Base-by-base conservation (phyloP, 2,888 invertebrate genomes). In the Camptogramma bilineatum region DNA sequence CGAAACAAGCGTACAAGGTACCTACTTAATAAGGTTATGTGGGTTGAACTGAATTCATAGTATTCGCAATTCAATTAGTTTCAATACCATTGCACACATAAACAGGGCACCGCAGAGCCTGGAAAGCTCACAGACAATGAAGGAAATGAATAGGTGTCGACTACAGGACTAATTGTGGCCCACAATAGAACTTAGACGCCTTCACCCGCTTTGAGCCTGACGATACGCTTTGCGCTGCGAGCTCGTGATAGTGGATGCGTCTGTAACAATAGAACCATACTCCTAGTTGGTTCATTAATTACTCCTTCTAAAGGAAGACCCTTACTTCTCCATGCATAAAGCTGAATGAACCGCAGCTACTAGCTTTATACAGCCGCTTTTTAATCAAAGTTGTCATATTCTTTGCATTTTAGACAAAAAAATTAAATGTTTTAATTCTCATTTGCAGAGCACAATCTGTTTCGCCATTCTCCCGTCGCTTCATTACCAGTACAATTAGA, bases 71-170 rank as follows among this genome's bases (percentile, higher is more conserved):
- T 57, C 39, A 59, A 50, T 54, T 46, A 34, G 46, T 62, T 54
- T 62, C 42, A 62, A 66, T 58, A 55, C 34, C 50, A 54, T 21
- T 55, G 47, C 64, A 48, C n/a, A 57, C 50, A 61, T 31, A 42
- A n/a, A 50, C 64, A 46, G 17, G 47, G 59, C 50, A 21, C 56
- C 53, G 44, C 52, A 51, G 57, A 57, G 28, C 21, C 28, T 19
- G 34, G 46, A 62, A 65, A 62, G 74, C 78, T 73, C 75, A 79
- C 74, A 84, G 81, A 89, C 89, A 90, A 90, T 85, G 80, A 81
- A 62, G 62, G 73, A 80, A 86, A 88, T 91, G 87, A 91, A 91
- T 90, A 82, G 90, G 84, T 86, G 88, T 88, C 88, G 83, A 75
- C 82, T 73, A 79, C 90, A 88, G 84, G 79, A 80, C 83, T 89